Evolutionary conservation across 2,888 invertebrate genomes (phyloP), one percentile per base, ranked within the genome.

Genomic region (Agrilus cyanescens): DNA sequence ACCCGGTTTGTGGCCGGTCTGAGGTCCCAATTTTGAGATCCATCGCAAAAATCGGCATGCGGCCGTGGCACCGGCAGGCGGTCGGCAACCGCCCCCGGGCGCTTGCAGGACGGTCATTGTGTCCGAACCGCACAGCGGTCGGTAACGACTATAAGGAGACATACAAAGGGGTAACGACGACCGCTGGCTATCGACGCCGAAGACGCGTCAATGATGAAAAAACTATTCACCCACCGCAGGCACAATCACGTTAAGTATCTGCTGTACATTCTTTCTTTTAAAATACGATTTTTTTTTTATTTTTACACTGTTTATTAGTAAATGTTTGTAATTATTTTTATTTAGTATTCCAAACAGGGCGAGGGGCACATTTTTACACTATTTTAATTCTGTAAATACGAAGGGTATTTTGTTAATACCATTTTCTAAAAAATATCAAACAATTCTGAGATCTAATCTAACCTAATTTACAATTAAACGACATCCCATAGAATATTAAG

Each of bases 31-130:
- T 47, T 71, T 67, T 35, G 71, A 66, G 53, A 73, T 71, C 73
- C 73, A 73, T 53, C 71, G 64, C 47, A 73, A 63, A 54, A 73
- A 73, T 44, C 72, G 60, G 49, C 73, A 68, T 10, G 72, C 71
- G 7, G 69, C 70, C 20, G 70, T 46, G 53, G 58, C 16, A 57
- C 53, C 20, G 58, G 53, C 43, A 51, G 57, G 43, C 53, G 47
- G 32, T 52, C 57, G 37, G 47, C 54, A 53, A 46, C 25, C 25
- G 25, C 46, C 50, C 45, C 52, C 52, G 33, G 47, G 49, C 35
- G 52, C 50, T 43, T 54, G 49, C 39, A 57, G 45, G 12, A 57
- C 50, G 38, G 55, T 53, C 16, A 54, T 48, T 40, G 62, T 58
- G 43, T 65, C 63, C 47, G 62, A 56, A 41, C 63, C 66, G 56